These are phyloP conservation scores for Xenentodon cancila DNA, from an alignment of 2,797 vertebrate species.

Conservation along the genomic window DNA sequence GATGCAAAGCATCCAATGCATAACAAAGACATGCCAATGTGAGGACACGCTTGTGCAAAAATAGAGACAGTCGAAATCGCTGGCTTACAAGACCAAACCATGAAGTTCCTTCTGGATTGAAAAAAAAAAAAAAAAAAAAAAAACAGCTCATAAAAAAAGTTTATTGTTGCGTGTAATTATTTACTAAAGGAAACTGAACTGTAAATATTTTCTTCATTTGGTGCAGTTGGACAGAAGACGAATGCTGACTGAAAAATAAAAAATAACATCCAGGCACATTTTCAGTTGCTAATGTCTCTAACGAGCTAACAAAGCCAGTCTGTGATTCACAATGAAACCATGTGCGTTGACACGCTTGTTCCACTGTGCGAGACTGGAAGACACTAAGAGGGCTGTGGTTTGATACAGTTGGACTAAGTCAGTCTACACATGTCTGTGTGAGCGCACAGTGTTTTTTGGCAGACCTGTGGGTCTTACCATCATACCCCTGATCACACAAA, in stretches of 20 bases:
- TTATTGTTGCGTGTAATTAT: constrained; percentile 14
- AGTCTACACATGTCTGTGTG: constrained; percentile 4
- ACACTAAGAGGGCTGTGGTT: constrained; percentile 58
- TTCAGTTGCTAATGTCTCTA: constrained; percentile 66
- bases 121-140: too few relatives aligned
- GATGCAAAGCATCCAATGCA: neutral
- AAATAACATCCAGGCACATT: constrained; percentile 51
- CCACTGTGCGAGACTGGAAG: constrained; percentile 64
- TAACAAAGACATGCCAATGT: neutral
- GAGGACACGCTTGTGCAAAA: neutral
- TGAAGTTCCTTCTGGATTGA: constrained; percentile 3
- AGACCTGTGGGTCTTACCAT: constrained; percentile 22
- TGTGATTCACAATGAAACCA: constrained; percentile 70
- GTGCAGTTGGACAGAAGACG: constrained; percentile 31
- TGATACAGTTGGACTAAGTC: constrained; percentile 60
- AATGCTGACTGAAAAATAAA: constrained; percentile 42
- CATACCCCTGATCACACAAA: constrained; percentile 44
- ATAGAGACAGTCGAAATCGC: neutral
- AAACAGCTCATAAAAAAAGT: neutral
- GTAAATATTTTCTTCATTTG: constrained; percentile 26
- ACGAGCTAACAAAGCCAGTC: constrained; percentile 44
- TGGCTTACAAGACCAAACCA: neutral
- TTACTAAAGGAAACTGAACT: constrained; percentile 10
- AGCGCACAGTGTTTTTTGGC: constrained; percentile 18
- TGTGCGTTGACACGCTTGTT: constrained; percentile 73